These are phyloP conservation scores for Rhagoletis pomonella DNA, from an alignment of 1,140 invertebrate species.

Conservation along the genomic window DNA sequence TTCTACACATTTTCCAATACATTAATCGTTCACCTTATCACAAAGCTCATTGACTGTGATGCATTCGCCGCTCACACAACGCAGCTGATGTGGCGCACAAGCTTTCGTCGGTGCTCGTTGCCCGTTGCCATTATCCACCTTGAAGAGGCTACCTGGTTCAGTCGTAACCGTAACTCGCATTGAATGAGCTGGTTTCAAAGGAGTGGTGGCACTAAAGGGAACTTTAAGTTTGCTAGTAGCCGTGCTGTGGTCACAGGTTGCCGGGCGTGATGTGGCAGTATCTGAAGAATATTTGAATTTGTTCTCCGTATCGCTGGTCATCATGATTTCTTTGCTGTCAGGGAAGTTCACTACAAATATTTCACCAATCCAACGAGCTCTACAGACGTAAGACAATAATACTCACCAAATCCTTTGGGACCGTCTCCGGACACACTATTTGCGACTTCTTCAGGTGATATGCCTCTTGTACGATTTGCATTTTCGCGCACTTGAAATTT, in stretches of 20 bases:
- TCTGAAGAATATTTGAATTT: constrained; percentile 73
- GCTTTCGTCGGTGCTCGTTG: background rate
- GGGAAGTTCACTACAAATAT: constrained; percentile 69
- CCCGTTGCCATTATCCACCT: constrained; percentile 27
- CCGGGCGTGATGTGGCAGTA: background rate
- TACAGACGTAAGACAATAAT: background rate
- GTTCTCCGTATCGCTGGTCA: constrained; percentile 75
- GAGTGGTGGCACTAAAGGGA: constrained; percentile 56
- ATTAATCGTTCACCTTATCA: constrained; percentile 74
- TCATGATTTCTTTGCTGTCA: constrained; percentile 75
- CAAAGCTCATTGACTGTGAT: constrained; percentile 79
- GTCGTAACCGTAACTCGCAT: constrained; percentile 65
- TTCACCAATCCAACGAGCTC: constrained; percentile 8
- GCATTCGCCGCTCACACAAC: constrained; percentile 79
- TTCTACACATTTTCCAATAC: background rate
- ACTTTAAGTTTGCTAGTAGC: background rate
- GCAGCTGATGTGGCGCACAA: constrained; percentile 77
- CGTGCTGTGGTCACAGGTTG: background rate
- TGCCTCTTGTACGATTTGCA: constrained; percentile 56
- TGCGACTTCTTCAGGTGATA: constrained; percentile 61
- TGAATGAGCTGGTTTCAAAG: constrained; percentile 63
- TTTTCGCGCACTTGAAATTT: constrained; percentile 67
- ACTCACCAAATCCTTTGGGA: constrained; percentile 69
- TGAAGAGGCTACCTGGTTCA: constrained; percentile 56
- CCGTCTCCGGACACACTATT: constrained; percentile 56